phyloP scores from a whole-genome alignment of 1,140 invertebrate genomes.

The Anastrepha obliqua region DNA sequence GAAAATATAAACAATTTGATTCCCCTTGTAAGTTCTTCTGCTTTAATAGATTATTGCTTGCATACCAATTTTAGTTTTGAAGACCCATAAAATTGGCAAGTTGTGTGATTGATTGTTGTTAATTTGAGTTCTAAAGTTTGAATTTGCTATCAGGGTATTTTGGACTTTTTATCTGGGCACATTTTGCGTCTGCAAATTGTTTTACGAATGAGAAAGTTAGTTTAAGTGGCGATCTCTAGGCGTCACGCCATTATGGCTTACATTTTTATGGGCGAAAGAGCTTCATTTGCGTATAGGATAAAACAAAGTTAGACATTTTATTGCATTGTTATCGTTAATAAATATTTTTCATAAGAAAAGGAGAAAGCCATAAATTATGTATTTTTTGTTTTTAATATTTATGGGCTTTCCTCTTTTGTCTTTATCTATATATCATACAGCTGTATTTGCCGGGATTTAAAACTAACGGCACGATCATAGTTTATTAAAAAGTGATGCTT shows the following conservation, averaged over 20 bases:
- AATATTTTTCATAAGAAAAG: neutral
- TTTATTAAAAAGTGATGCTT: constrained; percentile 9
- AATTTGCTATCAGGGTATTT: too few relatives aligned
- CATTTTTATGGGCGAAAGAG: neutral
- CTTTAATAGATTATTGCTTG: too few relatives aligned
- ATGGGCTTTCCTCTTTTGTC: neutral
- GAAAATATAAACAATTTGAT: too few relatives aligned
- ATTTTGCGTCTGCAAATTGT: too few relatives aligned
- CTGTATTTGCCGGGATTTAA: neutral
- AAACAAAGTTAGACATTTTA: neutral
- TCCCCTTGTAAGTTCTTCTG: too few relatives aligned
- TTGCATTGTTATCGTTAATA: constrained; percentile 2
- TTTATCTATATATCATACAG: neutral
- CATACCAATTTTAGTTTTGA: too few relatives aligned
- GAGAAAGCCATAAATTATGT: neutral
- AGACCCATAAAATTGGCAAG: too few relatives aligned
- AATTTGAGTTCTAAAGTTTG: too few relatives aligned
- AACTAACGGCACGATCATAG: neutral
- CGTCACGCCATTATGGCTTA: neutral
- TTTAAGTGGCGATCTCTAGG: neutral
- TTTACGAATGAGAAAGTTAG: too few relatives aligned
- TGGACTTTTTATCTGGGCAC: too few relatives aligned
- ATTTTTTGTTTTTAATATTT: neutral
- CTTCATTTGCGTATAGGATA: neutral
- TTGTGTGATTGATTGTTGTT: too few relatives aligned